Evolutionary conservation across 2,113 vertebrate species (phyloP).

Genomic region (Tricholaema leucomelas): DNA sequence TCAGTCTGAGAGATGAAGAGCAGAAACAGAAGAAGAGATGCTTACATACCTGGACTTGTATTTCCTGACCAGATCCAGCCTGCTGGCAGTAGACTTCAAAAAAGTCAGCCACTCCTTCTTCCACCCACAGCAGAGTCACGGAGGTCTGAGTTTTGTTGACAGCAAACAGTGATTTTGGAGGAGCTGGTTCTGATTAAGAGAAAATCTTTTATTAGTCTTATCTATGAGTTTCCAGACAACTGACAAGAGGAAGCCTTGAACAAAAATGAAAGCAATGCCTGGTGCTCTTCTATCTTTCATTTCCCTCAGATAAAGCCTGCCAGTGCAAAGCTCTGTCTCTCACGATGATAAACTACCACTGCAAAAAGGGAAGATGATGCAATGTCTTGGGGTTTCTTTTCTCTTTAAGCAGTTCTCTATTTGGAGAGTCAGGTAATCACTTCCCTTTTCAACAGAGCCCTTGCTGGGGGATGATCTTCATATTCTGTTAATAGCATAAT

Average conservation of each 20-base stretch:
- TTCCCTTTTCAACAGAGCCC: slow-evolving; percentile 68
- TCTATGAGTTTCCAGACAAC: not conserved
- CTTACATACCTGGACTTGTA: slow-evolving; percentile 79
- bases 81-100: slow-evolving; percentile 88
- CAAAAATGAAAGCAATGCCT: not conserved
- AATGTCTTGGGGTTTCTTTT: not conserved
- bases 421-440: slow-evolving; percentile 41
- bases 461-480: not conserved
- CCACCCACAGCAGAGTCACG: slow-evolving; percentile 92
- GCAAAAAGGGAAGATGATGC: slow-evolving; percentile 24
- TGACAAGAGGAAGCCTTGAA: not conserved
- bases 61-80: slow-evolving; percentile 65
- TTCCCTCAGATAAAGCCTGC: not conserved
- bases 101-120: slow-evolving; percentile 93
- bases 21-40: not conserved
- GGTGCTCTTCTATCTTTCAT: not conserved
- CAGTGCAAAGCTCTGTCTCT: not conserved
- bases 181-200: slow-evolving; percentile 84
- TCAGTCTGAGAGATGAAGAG: not conserved
- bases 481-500: slow-evolving; percentile 44
- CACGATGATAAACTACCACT: not conserved
- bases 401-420: slow-evolving; percentile 54
- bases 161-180: slow-evolving; percentile 88
- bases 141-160: slow-evolving; percentile 92
- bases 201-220: slow-evolving; percentile 10